These are phyloP conservation scores for Picus viridis DNA, from an alignment of 2,797 vertebrate species.

Conservation along the genomic window DNA sequence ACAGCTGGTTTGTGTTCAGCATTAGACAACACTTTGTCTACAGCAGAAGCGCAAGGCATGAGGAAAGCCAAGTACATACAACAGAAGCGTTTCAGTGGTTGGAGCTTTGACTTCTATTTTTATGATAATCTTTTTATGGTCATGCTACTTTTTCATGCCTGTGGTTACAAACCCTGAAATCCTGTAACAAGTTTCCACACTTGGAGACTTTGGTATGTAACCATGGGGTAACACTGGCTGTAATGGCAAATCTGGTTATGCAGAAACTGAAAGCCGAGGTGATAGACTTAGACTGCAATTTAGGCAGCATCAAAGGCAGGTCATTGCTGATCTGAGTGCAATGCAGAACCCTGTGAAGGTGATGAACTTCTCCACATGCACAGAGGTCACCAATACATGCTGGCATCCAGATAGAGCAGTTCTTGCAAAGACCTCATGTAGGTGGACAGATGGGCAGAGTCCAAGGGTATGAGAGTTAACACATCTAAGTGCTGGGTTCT, in stretches of 20 bases:
- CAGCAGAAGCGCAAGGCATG: background rate
- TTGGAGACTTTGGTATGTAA: background rate
- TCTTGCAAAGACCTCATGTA: background rate
- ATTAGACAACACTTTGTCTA: background rate
- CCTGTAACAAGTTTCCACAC: background rate
- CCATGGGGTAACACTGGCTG: background rate
- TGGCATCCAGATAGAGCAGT: background rate
- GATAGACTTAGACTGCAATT: background rate
- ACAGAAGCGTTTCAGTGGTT: rapidly evolving
- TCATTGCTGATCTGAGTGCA: background rate
- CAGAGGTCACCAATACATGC: background rate
- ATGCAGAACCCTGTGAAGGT: background rate
- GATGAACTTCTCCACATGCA: background rate
- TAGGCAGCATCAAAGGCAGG: background rate
- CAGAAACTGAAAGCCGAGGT: background rate
- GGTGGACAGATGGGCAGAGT: background rate
- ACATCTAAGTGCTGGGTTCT: no score
- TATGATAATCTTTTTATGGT: background rate
- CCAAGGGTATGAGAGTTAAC: no score
- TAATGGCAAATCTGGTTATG: background rate
- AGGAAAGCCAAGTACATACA: background rate
- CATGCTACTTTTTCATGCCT: background rate
- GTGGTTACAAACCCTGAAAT: background rate
- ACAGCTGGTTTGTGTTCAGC: background rate
- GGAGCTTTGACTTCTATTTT: background rate